phyloP scores from a whole-genome alignment of 35 echinoderm and acorn worm genomes.

The Lytechinus pictus region DNA sequence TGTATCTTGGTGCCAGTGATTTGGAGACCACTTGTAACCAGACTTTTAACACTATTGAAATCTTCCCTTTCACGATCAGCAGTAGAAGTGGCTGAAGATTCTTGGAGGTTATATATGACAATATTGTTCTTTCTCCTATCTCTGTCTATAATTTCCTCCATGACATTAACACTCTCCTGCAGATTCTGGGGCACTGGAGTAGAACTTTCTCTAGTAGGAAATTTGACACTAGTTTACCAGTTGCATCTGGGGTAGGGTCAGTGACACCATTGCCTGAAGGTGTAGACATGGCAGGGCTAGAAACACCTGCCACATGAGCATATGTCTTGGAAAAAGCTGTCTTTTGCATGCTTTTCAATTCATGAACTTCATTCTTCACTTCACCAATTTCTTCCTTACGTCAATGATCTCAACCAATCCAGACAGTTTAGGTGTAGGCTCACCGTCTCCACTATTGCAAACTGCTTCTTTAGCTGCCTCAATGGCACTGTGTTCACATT shows the following conservation, averaged over 20 bases:
- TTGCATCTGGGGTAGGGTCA: no score
- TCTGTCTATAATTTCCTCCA: slow-evolving; percentile 26
- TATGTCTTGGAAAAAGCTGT: slow-evolving; percentile 31
- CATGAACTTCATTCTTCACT: slow-evolving; percentile 34
- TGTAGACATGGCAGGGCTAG: no score
- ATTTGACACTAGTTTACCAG: no score
- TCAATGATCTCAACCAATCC: slow-evolving; percentile 32
- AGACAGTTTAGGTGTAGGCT: slow-evolving; percentile 16
- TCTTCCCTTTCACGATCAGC: slow-evolving; percentile 34
- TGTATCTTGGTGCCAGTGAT: slow-evolving; percentile 31
- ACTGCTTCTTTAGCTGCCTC: not conserved
- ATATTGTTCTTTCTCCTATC: not conserved
- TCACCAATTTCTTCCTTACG: slow-evolving; percentile 33
- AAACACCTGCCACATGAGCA: not conserved
- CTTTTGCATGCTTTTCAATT: slow-evolving; percentile 40
- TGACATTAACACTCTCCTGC: slow-evolving; percentile 11
- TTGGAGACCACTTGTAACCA: not conserved
- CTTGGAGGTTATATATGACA: not conserved
- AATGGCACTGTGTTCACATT: slow-evolving; percentile 15
- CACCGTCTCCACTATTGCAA: not conserved
- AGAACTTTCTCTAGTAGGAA: no score
- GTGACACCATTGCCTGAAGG: no score
- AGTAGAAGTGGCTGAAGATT: not conserved
- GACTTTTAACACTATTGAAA: not conserved
- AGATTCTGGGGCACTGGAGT: not conserved